These are phyloP conservation scores for Chrysotoxum bicinctum DNA, from an alignment of 2,888 invertebrate species.

Conservation along the genomic window DNA sequence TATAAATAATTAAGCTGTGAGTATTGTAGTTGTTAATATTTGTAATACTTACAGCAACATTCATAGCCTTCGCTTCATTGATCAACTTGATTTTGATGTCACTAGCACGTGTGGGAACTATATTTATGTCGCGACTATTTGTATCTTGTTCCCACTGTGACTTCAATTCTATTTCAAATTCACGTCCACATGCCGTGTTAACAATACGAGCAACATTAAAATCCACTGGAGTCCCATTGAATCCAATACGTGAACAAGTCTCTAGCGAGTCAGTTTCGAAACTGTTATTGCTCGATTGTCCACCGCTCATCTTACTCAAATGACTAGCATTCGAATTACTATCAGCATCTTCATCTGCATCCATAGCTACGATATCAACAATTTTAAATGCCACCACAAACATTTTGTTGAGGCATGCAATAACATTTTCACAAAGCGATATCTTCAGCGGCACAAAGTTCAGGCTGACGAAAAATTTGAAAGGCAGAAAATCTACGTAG, in stretches of 20 bases:
- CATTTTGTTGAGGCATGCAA: constrained; percentile 85
- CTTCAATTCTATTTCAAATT: constrained; percentile 79
- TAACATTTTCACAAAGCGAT: constrained; percentile 86
- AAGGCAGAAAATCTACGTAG: constrained; percentile 87
- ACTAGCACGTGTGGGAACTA: constrained; percentile 82
- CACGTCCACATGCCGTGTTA: constrained; percentile 79
- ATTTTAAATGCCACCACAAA: constrained; percentile 86
- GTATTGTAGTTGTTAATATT: too few species aligned
- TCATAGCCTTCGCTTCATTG: constrained; percentile 81
- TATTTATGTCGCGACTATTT: constrained; percentile 84
- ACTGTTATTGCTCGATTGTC: constrained; percentile 78
- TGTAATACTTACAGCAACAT: constrained; percentile 76
- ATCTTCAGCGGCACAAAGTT: constrained; percentile 85
- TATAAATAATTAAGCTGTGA: too few species aligned
- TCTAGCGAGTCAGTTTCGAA: constrained; percentile 80
- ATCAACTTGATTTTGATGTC: constrained; percentile 80
- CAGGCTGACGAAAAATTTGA: constrained; percentile 85
- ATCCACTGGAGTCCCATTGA: constrained; percentile 77
- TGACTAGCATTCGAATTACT: constrained; percentile 75
- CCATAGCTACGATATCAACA: constrained; percentile 77
- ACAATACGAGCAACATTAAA: constrained; percentile 80
- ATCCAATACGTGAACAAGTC: constrained; percentile 76
- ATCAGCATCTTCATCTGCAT: constrained; percentile 75
- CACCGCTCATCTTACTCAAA: constrained; percentile 76
- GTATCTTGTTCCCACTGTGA: constrained; percentile 80